Base-by-base conservation (phyloP, 2,888 invertebrate species). In the Priocnemis perturbator region DNA sequence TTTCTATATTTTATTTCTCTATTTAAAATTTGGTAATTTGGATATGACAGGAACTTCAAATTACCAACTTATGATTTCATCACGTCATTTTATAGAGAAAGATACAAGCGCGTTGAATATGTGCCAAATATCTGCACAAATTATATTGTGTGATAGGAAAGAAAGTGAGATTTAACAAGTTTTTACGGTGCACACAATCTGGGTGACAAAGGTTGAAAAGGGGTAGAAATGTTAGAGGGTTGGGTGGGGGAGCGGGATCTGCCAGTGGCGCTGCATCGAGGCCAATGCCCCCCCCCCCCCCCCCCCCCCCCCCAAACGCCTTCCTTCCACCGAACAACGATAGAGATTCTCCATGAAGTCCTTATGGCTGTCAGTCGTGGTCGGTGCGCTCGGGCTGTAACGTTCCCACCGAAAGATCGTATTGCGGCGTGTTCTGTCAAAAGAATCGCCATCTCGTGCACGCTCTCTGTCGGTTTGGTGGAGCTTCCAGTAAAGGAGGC, bases 291-390 rank as follows among this genome's bases (percentile, higher is more conserved):
- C 69, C 68, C 73, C 65, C 70, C 60, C 48, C 69, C 69, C 75
- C 77, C 67, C 75, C 79, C 77, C 75, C 85, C 80, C 80, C 19
- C 48, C 47, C 19, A 23, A 17, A 21, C 17, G 37, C 30, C 67
- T 57, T 60, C 26, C 60, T 57, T 56, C 53, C 56, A 50, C 69
- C 65, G 69, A 60, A 63, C 57, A 58, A 62, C 64, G 81, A 84
- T 82, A 80, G 78, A 76, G 73, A 78, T 78, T 75, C 79, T 81
- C 80, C 83, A 83, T 82, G 82, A 81, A 74, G 70, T 79, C 77
- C 76, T 82, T 77, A 85, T 81, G 86, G 85, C 78, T 83, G 82
- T 83, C 83, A 85, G 86, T 86, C 81, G 83, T 79, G 71, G 72
- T 85, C 78, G 77, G 85, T 80, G 78, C 84, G 84, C 66, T 76